A percentile compares a stretch with the other conserved stretches of the same genome.
Conservation (phyloP, 2,113 vertebrate species). For the Nothocercus julius region DNA sequence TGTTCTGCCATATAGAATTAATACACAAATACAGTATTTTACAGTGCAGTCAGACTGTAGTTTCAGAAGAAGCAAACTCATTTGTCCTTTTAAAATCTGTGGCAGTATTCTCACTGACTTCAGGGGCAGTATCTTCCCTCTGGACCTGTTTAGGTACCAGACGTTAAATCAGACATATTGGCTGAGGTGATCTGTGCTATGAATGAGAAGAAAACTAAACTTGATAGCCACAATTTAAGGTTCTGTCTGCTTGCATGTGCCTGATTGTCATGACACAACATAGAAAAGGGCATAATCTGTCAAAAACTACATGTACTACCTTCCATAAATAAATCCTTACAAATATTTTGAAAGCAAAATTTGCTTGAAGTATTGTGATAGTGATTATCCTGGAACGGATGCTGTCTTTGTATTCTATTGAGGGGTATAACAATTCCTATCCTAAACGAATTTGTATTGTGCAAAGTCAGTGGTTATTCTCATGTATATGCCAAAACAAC, state of each 20-base stretch:
- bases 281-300: background rate
- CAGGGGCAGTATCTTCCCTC: background rate
- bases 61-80: background rate
- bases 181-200: background rate
- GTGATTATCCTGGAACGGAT: background rate
- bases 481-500: background rate
- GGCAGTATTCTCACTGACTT: background rate
- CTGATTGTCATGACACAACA: background rate
- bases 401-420: background rate
- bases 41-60: background rate
- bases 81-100: background rate
- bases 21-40: background rate
- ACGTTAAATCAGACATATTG: background rate
- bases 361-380: background rate
- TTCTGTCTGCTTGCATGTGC: background rate
- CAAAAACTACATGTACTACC: background rate
- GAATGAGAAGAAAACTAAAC: background rate
- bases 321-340: background rate
- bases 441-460: background rate
- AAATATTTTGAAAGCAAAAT: background rate
- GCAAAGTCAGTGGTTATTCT: background rate
- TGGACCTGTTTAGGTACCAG: background rate
- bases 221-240: background rate
- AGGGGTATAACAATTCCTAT: background rate
- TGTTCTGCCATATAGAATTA: background rate